Percentiles rank a stretch among this genome's conserved stretches.
These are phyloP conservation scores for Ceyx cyanopectus DNA, from an alignment of 2,113 vertebrate genomes.

Conservation along the genomic window DNA sequence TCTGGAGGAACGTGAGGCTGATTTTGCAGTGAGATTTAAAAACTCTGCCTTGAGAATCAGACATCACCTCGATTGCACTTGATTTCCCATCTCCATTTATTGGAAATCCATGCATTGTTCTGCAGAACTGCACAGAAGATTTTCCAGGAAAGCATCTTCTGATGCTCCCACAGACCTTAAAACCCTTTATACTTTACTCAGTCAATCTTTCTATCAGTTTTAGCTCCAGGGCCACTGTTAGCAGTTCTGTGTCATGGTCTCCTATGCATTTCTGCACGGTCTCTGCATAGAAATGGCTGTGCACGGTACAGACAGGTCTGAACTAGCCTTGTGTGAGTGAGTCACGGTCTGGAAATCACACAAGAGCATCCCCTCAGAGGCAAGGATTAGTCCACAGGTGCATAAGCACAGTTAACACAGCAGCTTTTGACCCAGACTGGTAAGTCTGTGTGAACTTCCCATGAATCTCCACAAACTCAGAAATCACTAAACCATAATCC, in stretches of 20 bases:
- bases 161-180: neutral
- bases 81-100: slow-evolving; percentile 6
- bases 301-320: neutral
- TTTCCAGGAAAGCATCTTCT: neutral
- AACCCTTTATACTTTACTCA: neutral
- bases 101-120: slow-evolving; percentile 6
- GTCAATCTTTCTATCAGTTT: neutral
- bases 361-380: neutral
- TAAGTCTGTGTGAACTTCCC: neutral
- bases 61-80: neutral
- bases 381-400: neutral
- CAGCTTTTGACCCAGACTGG: neutral
- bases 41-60: slow-evolving; percentile 19
- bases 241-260: neutral
- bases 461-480: neutral
- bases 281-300: neutral
- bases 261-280: neutral
- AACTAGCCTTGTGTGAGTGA: neutral
- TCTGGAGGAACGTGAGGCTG: neutral
- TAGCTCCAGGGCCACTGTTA: neutral
- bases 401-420: neutral
- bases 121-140: neutral
- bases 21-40: neutral
- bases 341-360: neutral
- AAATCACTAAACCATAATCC: neutral